Evolutionary conservation across 2,797 vertebrate species (phyloP), one percentile per base, ranked within the genome.

Genomic region (Pyrocephalus nanus): DNA sequence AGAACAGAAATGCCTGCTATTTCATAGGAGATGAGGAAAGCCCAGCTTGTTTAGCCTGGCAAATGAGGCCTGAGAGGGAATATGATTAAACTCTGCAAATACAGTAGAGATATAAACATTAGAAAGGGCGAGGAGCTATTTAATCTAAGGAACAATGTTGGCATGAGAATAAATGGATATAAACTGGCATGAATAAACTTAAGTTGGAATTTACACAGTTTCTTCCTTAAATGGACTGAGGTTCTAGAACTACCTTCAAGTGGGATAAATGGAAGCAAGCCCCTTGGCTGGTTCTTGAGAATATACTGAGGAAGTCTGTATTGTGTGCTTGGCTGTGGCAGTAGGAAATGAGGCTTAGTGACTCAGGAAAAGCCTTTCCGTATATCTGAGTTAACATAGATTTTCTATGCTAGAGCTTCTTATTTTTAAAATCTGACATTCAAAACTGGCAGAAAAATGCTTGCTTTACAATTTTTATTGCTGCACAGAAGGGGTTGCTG

Each of bases 81-180:
- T 82, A 30, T 16, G 36, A 32, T 60, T 88, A 48, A 36, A 64
- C 8, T 70, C 86, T 88, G 71, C 55, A 64, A 60, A 55, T 94
- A 57, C 43, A 90, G 58, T 43, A 66, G 73, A 18, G 43, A n/a
- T 86, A 20, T 64, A 86, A 92, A 76, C 51, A 73, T 18, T 58
- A 21, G 54, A 61, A 94, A 57, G n/a, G 65, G 40, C 83, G 70
- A 88, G 54, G 27, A 92, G 38, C 54, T 84, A 1, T 86, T 92
- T 86, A 90, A 78, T 51, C 86, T 94, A 22, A 76, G 72, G 91
- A 88, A 70, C 15, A 84, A 47, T 78, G 54, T 84, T 95, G 70
- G 54, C 88, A n/a, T 2, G 3, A 86, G 90, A 95, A 80, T 42
- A 91, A 69, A 94, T 53, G 3, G 18, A 16, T 93, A 15, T 76